Evolutionary conservation across 2,888 invertebrate genomes (phyloP).

Genomic region (Kuschelorhynchus macadamiae): DNA sequence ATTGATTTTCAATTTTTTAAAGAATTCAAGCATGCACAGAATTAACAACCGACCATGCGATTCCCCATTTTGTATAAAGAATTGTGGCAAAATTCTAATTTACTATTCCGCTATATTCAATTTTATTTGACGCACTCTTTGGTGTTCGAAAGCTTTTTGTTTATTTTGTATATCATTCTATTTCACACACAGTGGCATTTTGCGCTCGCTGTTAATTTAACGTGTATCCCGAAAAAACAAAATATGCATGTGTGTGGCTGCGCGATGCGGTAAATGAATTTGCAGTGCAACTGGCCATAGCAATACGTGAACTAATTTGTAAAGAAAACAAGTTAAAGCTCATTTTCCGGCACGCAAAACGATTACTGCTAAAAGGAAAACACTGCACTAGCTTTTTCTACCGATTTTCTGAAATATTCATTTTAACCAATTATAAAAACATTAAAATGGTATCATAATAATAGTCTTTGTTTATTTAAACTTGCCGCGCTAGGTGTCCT

Average conservation of each 20-base stretch:
- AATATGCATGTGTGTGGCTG: slow-evolving; percentile 33
- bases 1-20: no score
- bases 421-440: slow-evolving; percentile 57
- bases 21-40: no score
- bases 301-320: slow-evolving; percentile 51
- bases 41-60: background rate
- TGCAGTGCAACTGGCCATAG: slow-evolving; percentile 28
- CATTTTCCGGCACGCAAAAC: slow-evolving; percentile 52
- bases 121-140: slow-evolving; percentile 34
- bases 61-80: slow-evolving; percentile 10
- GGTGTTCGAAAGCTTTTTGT: slow-evolving; percentile 39
- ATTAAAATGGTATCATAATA: slow-evolving; percentile 57
- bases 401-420: slow-evolving; percentile 52
- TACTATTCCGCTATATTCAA: slow-evolving; percentile 30
- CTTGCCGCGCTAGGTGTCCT: slow-evolving; percentile 19
- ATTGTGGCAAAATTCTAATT: slow-evolving; percentile 32
- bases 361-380: slow-evolving; percentile 53
- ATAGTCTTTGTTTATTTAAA: slow-evolving; percentile 45
- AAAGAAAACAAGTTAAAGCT: slow-evolving; percentile 50
- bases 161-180: slow-evolving; percentile 47
- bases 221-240: slow-evolving; percentile 39
- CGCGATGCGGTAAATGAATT: slow-evolving; percentile 34
- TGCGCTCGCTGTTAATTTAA: slow-evolving; percentile 34
- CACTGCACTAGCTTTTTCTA: slow-evolving; percentile 49
- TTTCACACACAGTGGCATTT: slow-evolving; percentile 42